phyloP scores from a whole-genome alignment of 2,797 vertebrate species.

The Sebastes cheni region DNA sequence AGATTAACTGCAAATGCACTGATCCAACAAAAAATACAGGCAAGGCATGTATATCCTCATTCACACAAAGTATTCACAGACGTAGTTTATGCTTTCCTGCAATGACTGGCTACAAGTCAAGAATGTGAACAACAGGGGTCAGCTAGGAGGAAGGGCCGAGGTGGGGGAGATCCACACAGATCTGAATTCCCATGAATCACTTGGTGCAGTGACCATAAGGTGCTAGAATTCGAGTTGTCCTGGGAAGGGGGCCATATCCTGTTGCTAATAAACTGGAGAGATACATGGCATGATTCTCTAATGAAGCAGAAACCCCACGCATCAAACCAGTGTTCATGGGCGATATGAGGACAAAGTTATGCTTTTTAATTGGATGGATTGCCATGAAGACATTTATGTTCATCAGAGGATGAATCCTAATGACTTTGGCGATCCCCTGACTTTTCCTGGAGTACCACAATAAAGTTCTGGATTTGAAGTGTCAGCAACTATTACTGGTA shows the following conservation, averaged over 20 bases:
- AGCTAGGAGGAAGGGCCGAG: background rate
- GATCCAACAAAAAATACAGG: slow-evolving; percentile 36
- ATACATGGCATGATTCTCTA: background rate
- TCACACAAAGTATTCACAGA: slow-evolving; percentile 23
- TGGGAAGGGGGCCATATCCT: slow-evolving; percentile 43
- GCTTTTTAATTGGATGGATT: background rate
- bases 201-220: slow-evolving; percentile 35
- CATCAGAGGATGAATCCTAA: background rate
- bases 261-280: slow-evolving; percentile 6
- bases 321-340: too few relatives aligned
- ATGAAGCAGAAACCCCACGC: background rate
- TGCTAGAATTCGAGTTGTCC: slow-evolving; percentile 46
- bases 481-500: background rate
- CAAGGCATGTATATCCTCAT: slow-evolving; percentile 21
- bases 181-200: slow-evolving; percentile 58
- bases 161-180: background rate
- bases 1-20: slow-evolving; percentile 64
- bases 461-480: background rate
- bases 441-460: background rate
- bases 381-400: background rate
- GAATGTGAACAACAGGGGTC: slow-evolving; percentile 55
- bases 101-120: slow-evolving; percentile 51
- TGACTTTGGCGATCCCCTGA: background rate
- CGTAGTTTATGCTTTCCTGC: slow-evolving; percentile 53
- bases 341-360: background rate